Evolutionary conservation across 2,113 vertebrate genomes (phyloP).

Genomic region (Sialia sialis): DNA sequence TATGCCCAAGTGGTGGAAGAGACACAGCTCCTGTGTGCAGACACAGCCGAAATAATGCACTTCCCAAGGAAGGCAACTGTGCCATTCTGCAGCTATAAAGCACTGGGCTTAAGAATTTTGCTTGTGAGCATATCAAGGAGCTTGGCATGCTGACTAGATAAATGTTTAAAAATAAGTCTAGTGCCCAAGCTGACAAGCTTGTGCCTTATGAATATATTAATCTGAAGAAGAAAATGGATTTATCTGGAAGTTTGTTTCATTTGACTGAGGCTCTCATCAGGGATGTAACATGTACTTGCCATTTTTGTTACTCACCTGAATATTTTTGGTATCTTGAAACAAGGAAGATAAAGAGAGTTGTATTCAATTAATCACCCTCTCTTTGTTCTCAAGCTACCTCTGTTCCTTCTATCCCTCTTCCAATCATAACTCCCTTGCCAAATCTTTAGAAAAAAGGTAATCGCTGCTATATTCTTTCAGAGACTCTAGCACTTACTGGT

Average conservation of each 20-base stretch:
- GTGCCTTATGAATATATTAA: not conserved
- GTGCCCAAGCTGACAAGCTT: constrained; percentile 33
- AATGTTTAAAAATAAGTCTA: constrained; percentile 65
- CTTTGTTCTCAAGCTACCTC: constrained; percentile 46
- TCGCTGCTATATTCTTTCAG: not conserved
- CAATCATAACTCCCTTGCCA: constrained; percentile 26
- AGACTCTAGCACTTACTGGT: constrained; percentile 45
- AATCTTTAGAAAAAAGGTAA: constrained; percentile 9
- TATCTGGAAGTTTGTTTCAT: constrained; percentile 10
- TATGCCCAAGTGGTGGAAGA: not conserved
- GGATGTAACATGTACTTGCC: not conserved
- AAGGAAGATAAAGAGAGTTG: constrained; percentile 32
- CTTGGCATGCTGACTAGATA: constrained; percentile 62
- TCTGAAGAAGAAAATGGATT: constrained; percentile 15
- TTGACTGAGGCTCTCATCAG: not conserved
- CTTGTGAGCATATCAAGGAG: constrained; percentile 31
- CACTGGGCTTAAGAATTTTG: constrained; percentile 38
- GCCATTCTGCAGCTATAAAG: not conserved
- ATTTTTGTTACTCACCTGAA: constrained; percentile 48
- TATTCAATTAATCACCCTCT: constrained; percentile 35
- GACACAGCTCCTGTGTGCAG: not conserved
- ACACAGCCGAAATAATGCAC: fast-evolving
- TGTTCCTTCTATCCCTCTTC: constrained; percentile 15
- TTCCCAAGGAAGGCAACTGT: not conserved
- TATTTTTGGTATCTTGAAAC: constrained; percentile 48